Percentiles rank a stretch among this genome's conserved stretches.
These are phyloP conservation scores for Uropetala carovei DNA, from an alignment of 2,888 invertebrate species.

Conservation along the genomic window DNA sequence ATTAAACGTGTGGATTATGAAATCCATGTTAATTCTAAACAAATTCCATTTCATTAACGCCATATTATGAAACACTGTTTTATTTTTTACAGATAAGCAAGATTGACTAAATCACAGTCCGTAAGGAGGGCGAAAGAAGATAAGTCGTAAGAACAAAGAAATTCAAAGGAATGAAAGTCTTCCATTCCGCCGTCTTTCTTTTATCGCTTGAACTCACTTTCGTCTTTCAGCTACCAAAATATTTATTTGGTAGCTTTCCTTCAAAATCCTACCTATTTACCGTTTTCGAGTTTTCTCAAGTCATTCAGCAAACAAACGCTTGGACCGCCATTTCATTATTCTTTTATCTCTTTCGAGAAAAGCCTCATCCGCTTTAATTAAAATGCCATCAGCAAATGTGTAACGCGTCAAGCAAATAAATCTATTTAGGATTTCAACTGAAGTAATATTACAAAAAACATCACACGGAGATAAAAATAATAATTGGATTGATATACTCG, in stretches of 20 bases:
- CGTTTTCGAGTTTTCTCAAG: background rate
- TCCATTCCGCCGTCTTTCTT: background rate
- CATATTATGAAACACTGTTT: background rate
- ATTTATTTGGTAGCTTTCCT: slow-evolving; percentile 25
- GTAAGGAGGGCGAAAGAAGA: background rate
- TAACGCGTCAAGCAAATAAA: too few species aligned
- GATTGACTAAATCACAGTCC: background rate
- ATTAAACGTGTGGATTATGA: too few species aligned
- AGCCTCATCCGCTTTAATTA: slow-evolving; percentile 6
- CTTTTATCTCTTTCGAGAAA: background rate
- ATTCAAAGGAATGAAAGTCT: slow-evolving; percentile 8
- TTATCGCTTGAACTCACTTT: background rate
- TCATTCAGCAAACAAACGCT: background rate
- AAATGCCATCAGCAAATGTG: background rate
- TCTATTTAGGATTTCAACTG: too few species aligned
- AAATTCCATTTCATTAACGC: background rate
- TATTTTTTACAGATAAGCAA: background rate
- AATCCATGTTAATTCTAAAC: too few species aligned
- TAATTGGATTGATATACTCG: too few species aligned
- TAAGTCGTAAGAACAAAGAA: background rate
- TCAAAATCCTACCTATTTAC: slow-evolving; percentile 27
- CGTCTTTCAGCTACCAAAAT: slow-evolving; percentile 11
- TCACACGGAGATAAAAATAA: too few species aligned
- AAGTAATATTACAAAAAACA: too few species aligned
- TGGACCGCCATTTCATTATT: slow-evolving; percentile 6